Evolutionary conservation across 1,140 invertebrate species (phyloP).

Genomic region (Neodiprion pinetum): DNA sequence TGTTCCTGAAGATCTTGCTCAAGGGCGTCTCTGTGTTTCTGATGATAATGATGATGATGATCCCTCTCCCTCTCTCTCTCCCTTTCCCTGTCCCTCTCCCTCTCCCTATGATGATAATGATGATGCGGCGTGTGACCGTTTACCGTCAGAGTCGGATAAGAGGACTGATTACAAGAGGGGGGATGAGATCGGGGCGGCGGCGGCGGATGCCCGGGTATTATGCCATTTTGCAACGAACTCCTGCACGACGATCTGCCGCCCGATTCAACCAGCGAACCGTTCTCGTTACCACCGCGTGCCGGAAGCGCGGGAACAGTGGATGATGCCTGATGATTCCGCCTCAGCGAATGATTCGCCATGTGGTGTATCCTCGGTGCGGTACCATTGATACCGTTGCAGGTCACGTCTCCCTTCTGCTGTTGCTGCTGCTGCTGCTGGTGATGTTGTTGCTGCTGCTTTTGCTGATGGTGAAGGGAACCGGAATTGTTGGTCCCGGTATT

Average conservation of each 20-base stretch:
- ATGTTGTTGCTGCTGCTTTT: slow-evolving; percentile 28
- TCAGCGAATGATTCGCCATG: slow-evolving; percentile 26
- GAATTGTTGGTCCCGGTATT: neutral
- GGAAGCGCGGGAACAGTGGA: slow-evolving; percentile 24
- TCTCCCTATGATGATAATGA: slow-evolving; percentile 44
- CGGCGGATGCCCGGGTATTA: slow-evolving; percentile 23
- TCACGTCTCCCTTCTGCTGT: neutral
- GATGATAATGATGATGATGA: slow-evolving; percentile 19
- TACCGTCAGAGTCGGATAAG: slow-evolving; percentile 48
- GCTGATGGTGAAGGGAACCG: slow-evolving; percentile 35
- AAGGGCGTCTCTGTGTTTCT: slow-evolving; percentile 36
- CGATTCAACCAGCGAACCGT: neutral
- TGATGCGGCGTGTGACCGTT: slow-evolving; percentile 43
- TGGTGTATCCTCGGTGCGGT: slow-evolving; percentile 25
- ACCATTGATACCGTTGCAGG: neutral
- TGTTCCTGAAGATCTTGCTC: slow-evolving; percentile 42
- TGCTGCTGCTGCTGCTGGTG: slow-evolving; percentile 9
- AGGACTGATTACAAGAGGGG: slow-evolving; percentile 40
- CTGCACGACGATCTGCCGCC: neutral
- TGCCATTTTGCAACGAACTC: neutral
- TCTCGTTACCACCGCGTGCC: neutral
- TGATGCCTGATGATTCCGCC: slow-evolving; percentile 31
- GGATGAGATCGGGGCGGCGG: slow-evolving; percentile 43
- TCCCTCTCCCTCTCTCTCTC: slow-evolving; percentile 11
- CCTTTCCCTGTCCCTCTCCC: slow-evolving; percentile 27